A percentile compares a stretch with the other conserved stretches of the same genome.
These are phyloP conservation scores for Phylloscopus trochilus DNA, from an alignment of 2,113 vertebrate species.

Conservation along the genomic window DNA sequence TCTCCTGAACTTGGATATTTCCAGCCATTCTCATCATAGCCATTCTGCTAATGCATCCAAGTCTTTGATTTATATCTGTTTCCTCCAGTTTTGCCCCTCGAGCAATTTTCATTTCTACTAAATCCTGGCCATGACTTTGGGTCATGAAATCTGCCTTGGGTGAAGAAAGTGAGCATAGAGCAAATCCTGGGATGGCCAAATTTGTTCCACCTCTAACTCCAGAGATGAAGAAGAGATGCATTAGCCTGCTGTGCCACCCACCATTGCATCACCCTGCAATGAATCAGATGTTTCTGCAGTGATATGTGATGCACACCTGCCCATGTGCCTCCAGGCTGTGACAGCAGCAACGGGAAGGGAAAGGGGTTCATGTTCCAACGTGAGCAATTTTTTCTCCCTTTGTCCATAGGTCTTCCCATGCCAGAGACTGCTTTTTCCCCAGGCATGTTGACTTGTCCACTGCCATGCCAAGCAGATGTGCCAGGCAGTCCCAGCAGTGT, in stretches of 20 bases:
- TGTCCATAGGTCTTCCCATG: background rate
- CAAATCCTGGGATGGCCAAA: background rate
- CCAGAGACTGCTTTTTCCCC: background rate
- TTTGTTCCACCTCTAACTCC: background rate
- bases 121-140: background rate
- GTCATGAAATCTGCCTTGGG: background rate
- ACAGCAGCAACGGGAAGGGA: background rate
- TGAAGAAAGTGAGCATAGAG: background rate
- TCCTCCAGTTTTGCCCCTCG: background rate
- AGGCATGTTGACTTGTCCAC: background rate
- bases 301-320: background rate
- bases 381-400: background rate
- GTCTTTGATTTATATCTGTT: background rate
- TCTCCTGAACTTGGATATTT: background rate
- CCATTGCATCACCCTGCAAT: background rate
- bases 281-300: background rate
- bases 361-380: background rate
- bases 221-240: background rate
- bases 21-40: background rate
- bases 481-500: background rate
- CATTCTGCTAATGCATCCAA: background rate
- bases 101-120: background rate
- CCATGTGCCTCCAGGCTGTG: background rate
- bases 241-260: background rate
- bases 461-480: constrained; percentile 2